Percentiles rank a stretch among this genome's conserved stretches.
Conservation (phyloP, 1,140 invertebrate genomes). For the Diprion similis region DNA sequence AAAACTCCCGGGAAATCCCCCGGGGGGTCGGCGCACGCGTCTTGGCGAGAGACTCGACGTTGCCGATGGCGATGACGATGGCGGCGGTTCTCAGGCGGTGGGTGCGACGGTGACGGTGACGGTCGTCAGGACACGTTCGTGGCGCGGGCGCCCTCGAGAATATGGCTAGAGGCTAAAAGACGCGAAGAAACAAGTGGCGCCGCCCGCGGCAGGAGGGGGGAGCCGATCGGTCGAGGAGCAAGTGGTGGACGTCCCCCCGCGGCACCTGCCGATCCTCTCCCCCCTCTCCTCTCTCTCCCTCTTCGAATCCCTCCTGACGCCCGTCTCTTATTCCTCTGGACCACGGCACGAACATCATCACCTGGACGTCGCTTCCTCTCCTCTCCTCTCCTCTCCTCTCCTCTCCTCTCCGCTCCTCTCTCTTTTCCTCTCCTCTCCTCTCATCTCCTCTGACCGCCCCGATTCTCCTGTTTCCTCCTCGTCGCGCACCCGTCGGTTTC, state of each 20-base stretch:
- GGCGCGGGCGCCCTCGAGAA: slow-evolving; percentile 61
- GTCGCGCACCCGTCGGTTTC: not conserved
- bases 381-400: slow-evolving; percentile 5
- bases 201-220: slow-evolving; percentile 48
- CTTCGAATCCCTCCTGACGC: slow-evolving; percentile 1
- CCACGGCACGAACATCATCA: not conserved
- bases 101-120: slow-evolving; percentile 21
- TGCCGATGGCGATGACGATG: not conserved
- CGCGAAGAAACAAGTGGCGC: slow-evolving; percentile 60
- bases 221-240: slow-evolving; percentile 48
- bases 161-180: slow-evolving; percentile 62
- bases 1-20: slow-evolving; percentile 40
- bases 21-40: slow-evolving; percentile 37
- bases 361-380: not conserved
- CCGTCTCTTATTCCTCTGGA: not conserved
- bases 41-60: not conserved
- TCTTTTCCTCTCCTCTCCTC: not conserved
- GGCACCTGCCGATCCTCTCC: slow-evolving; percentile 16
- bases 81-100: not conserved
- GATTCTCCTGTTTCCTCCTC: not conserved
- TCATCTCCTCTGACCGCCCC: not conserved
- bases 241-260: slow-evolving; percentile 43
- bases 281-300: slow-evolving; percentile 24
- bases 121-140: slow-evolving; percentile 42
- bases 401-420: not conserved